A percentile compares a stretch with the other conserved stretches of the same genome.
Conservation (phyloP, 2,797 vertebrate genomes). For the Neostethus bicornis region DNA sequence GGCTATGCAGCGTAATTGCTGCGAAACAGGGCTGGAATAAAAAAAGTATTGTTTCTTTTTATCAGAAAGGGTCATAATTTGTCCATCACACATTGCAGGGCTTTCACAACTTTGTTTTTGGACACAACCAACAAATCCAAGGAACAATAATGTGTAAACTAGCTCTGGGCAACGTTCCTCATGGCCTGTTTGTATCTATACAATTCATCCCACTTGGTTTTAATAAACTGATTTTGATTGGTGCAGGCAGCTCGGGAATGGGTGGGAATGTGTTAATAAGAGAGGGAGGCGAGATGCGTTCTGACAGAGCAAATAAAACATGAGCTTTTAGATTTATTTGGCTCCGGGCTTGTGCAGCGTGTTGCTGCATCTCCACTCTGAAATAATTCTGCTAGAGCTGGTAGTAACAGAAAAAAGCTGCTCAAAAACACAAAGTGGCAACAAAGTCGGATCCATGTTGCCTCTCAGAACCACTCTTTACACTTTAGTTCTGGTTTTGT, state of each 20-base stretch:
- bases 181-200: neutral
- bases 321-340: neutral
- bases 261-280: neutral
- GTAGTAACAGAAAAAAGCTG: neutral
- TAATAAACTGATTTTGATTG: neutral
- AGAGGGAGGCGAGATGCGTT: neutral
- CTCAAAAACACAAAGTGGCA: neutral
- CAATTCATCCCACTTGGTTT: neutral
- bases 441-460: no score
- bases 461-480: neutral
- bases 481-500: neutral
- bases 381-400: neutral
- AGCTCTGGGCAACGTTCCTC: neutral
- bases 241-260: neutral
- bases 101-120: neutral
- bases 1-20: neutral
- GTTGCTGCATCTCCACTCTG: no score
- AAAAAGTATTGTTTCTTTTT: fast-evolving
- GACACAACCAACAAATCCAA: neutral
- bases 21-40: neutral
- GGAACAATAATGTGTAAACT: neutral
- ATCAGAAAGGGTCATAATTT: neutral
- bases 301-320: slow-evolving; percentile 1
- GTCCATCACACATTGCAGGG: neutral
- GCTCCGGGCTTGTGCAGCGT: neutral